Conservation (phyloP, 2,888 invertebrate genomes). For the Amphipyra tragopoginis region DNA sequence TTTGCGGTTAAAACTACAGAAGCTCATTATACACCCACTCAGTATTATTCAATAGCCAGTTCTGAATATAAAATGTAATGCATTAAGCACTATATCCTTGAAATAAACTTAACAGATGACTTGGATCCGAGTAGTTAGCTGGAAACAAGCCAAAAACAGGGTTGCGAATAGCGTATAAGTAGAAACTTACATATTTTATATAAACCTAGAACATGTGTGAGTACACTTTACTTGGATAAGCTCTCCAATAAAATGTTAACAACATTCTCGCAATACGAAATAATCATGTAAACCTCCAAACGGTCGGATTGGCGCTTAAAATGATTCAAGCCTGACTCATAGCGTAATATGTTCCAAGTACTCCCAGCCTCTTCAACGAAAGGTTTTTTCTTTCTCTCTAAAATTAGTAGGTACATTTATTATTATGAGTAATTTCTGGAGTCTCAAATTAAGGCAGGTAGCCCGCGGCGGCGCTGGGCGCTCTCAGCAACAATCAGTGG, state of each 20-base stretch:
- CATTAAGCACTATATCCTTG: slow-evolving; percentile 66
- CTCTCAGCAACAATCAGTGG: slow-evolving; percentile 74
- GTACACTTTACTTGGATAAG: slow-evolving; percentile 31
- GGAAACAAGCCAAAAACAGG: slow-evolving; percentile 76
- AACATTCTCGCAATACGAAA: slow-evolving; percentile 42
- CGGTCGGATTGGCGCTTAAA: slow-evolving; percentile 36
- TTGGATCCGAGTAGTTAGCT: slow-evolving; percentile 76
- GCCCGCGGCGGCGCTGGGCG: slow-evolving; percentile 77
- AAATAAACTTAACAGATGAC: slow-evolving; percentile 81
- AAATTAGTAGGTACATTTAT: slow-evolving; percentile 87
- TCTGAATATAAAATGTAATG: slow-evolving; percentile 59
- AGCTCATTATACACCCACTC: slow-evolving; percentile 35
- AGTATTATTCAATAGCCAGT: slow-evolving; percentile 50
- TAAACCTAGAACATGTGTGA: slow-evolving; percentile 38
- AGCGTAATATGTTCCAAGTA: slow-evolving; percentile 70
- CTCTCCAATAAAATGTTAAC: slow-evolving; percentile 34
- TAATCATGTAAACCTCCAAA: slow-evolving; percentile 34
- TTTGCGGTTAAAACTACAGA: slow-evolving; percentile 25
- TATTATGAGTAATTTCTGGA: slow-evolving; percentile 88
- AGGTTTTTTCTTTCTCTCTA: slow-evolving; percentile 75
- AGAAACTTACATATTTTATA: slow-evolving; percentile 24
- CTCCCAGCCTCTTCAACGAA: slow-evolving; percentile 71
- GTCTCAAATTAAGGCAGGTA: slow-evolving; percentile 88
- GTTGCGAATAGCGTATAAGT: slow-evolving; percentile 70
- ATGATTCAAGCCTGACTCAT: slow-evolving; percentile 68